These are phyloP conservation scores for Micromesistius poutassou DNA, from an alignment of 2,797 vertebrate species.

Conservation along the genomic window DNA sequence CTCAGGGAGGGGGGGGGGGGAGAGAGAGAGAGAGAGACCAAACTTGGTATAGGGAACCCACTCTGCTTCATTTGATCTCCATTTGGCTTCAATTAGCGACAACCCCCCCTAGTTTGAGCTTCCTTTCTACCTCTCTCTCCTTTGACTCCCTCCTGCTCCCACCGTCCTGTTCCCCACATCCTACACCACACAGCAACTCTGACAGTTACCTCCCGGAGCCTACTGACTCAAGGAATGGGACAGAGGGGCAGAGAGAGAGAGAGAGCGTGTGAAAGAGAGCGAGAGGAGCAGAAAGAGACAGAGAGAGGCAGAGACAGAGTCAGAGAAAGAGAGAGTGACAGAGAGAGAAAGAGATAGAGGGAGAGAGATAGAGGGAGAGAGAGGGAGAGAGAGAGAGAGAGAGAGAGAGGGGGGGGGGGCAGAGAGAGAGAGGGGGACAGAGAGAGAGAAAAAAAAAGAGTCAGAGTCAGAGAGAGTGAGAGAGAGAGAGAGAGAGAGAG, in stretches of 20 bases:
- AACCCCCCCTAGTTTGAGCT: slow-evolving; percentile 10
- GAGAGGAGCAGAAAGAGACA: neutral
- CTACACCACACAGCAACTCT: slow-evolving; percentile 49
- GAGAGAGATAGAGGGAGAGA: slow-evolving; percentile 2
- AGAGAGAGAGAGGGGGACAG: neutral
- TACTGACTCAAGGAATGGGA: neutral
- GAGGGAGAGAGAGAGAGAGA: neutral
- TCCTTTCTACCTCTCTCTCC: slow-evolving; percentile 15
- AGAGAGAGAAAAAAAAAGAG: neutral
- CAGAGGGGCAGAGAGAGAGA: neutral
- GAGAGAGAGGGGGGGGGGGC: neutral
- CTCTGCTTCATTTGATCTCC: neutral
- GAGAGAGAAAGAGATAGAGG: neutral
- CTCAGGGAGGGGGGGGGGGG: neutral
- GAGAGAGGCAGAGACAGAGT: neutral
- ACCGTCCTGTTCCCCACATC: slow-evolving; percentile 30
- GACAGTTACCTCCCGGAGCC: slow-evolving; percentile 39
- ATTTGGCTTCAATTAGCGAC: slow-evolving; percentile 18
- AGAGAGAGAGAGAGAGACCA: neutral
- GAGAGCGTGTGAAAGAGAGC: neutral
- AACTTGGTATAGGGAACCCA: neutral
- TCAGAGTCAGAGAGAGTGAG: neutral
- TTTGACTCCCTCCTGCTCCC: slow-evolving; percentile 25
- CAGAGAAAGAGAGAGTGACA: neutral
- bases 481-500: neutral